Percentiles rank a stretch among this genome's conserved stretches.
These are phyloP conservation scores for Hyalella azteca DNA, from an alignment of 2,888 invertebrate genomes.

Conservation along the genomic window DNA sequence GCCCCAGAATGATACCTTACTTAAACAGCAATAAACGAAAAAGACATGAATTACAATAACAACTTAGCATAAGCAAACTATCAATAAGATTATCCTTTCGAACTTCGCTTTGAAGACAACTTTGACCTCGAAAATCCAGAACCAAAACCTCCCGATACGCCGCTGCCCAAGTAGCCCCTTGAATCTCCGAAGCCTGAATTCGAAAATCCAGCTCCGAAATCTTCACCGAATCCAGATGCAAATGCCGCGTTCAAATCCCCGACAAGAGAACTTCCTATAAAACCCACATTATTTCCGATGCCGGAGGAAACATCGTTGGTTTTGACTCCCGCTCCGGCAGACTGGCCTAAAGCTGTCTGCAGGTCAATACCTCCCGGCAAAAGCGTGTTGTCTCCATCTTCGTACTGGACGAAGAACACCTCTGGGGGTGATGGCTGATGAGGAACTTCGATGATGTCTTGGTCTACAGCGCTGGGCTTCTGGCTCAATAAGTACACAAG, in stretches of 20 bases:
- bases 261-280: background rate
- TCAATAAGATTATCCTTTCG: background rate
- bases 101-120: background rate
- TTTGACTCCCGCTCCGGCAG: background rate
- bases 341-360: background rate
- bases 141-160: no score
- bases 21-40: no score
- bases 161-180: background rate
- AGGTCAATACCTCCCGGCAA: constrained; percentile 11
- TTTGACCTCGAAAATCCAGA: background rate
- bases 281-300: background rate
- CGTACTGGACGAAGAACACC: constrained; percentile 19
- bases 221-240: background rate
- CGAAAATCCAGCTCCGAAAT: background rate
- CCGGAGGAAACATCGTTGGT: background rate
- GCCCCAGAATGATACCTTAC: no score
- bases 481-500: constrained; percentile 23
- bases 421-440: background rate
- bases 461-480: background rate
- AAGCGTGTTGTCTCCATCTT: constrained; percentile 13
- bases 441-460: constrained; percentile 21
- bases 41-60: no score
- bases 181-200: background rate
- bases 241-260: background rate
- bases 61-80: background rate